A percentile compares a stretch with the other conserved stretches of the same genome.
Conservation (phyloP, 2,797 vertebrate species). For the Coilia nasus region DNA sequence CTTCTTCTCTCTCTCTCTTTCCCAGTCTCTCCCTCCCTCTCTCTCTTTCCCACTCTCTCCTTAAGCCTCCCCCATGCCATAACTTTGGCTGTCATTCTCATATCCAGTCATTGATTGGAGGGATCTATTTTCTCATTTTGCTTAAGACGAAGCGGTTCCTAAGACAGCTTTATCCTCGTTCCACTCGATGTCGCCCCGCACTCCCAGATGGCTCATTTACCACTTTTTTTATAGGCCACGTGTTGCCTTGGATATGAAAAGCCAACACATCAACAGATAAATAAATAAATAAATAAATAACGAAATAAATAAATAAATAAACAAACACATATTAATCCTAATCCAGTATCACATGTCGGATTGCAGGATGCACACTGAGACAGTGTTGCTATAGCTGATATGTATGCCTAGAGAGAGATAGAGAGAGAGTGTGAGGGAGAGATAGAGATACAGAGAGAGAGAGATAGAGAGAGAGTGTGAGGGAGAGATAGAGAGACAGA, state of each 20-base stretch:
- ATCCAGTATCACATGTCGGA: neutral
- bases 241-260: conserved; percentile 7
- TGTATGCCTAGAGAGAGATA: neutral
- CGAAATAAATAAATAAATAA: conserved; percentile 7
- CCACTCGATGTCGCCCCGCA: neutral
- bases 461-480: conserved; percentile 6
- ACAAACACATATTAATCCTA: neutral
- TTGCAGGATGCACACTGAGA: neutral
- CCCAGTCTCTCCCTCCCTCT: too few relatives aligned
- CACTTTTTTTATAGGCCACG: conserved; percentile 1
- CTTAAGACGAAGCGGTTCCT: neutral
- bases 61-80: neutral
- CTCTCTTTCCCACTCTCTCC: neutral
- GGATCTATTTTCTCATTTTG: conserved; percentile 24
- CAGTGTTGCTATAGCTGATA: neutral
- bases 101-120: conserved; percentile 18
- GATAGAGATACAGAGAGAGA: neutral
- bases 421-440: neutral
- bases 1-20: too few relatives aligned
- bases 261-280: too few relatives aligned
- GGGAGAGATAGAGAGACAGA: neutral
- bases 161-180: conserved; percentile 21
- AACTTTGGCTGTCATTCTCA: neutral
- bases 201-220: neutral
- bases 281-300: conserved; percentile 1